A percentile compares a stretch with the other conserved stretches of the same genome.
Conservation (phyloP, 37 sponge, comb jelly and placozoan genomes). For the Halichondria panicea region DNA sequence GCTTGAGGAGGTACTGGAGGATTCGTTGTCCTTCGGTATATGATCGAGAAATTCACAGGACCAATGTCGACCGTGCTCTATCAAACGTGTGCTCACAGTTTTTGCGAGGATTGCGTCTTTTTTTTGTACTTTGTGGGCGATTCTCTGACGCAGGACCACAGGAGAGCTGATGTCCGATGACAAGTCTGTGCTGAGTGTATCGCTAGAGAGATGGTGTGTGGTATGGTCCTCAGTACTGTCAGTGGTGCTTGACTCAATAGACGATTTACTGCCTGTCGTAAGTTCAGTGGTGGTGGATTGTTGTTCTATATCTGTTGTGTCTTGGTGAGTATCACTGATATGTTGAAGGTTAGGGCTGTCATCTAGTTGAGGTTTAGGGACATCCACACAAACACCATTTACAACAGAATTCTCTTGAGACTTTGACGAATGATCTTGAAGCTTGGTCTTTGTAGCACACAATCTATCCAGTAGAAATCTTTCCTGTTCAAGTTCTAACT, state of each 20-base stretch:
- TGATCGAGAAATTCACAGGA: conserved; percentile 8
- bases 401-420: no score
- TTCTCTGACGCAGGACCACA: conserved; percentile 17
- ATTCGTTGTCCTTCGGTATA: not conserved
- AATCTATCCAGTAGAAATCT: conserved; percentile 43
- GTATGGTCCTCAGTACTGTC: no score
- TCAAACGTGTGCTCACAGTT: not conserved
- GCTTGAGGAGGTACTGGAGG: not conserved
- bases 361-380: not conserved
- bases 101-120: conserved; percentile 19
- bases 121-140: conserved; percentile 9
- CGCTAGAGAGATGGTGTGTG: no score
- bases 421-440: not conserved
- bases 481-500: conserved; percentile 24
- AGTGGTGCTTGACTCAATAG: no score
- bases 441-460: not conserved
- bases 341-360: not conserved
- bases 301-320: no score
- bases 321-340: not conserved
- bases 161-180: no score
- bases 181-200: no score
- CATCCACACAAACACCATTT: not conserved
- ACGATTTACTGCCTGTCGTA: no score
- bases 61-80: conserved; percentile 24
- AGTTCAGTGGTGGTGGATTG: no score